A percentile compares a stretch with the other conserved stretches of the same genome.
These are phyloP conservation scores for Troilus luridus DNA, from an alignment of 2,888 invertebrate species.

Conservation along the genomic window DNA sequence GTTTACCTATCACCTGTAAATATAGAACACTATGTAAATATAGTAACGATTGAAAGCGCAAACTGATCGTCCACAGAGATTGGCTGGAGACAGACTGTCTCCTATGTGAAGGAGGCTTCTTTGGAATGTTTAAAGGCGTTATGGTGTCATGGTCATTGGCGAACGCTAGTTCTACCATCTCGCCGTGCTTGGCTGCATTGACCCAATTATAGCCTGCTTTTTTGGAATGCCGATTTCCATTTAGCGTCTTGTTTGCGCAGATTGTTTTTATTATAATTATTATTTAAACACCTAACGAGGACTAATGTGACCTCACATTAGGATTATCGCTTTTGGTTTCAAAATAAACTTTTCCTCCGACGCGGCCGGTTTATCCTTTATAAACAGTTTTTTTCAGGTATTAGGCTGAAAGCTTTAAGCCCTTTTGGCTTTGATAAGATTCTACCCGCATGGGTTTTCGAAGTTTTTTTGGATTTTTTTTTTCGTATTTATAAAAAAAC, in stretches of 20 bases:
- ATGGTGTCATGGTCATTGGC: slow-evolving; percentile 22
- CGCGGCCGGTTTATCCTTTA: background rate
- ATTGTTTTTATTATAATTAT: background rate
- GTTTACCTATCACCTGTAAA: no score
- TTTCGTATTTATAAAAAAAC: background rate
- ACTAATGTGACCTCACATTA: background rate
- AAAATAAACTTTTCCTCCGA: background rate
- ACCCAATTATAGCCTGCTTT: slow-evolving; percentile 28
- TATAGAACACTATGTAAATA: no score
- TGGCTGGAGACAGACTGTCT: slow-evolving; percentile 12
- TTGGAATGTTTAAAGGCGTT: background rate
- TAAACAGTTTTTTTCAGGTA: background rate
- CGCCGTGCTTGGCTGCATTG: background rate
- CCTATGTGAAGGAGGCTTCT: background rate
- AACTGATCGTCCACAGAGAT: background rate
- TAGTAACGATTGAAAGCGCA: background rate
- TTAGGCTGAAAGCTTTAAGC: background rate
- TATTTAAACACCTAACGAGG: background rate
- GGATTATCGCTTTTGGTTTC: background rate
- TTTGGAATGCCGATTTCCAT: slow-evolving; percentile 1
- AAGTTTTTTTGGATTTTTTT: background rate
- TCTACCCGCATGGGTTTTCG: background rate
- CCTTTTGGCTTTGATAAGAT: background rate
- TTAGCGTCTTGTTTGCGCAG: background rate
- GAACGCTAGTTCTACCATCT: slow-evolving; percentile 4